Percentiles rank a stretch among this genome's conserved stretches.
These are phyloP conservation scores for Vultur gryphus DNA, from an alignment of 2,797 vertebrate species.

Conservation along the genomic window DNA sequence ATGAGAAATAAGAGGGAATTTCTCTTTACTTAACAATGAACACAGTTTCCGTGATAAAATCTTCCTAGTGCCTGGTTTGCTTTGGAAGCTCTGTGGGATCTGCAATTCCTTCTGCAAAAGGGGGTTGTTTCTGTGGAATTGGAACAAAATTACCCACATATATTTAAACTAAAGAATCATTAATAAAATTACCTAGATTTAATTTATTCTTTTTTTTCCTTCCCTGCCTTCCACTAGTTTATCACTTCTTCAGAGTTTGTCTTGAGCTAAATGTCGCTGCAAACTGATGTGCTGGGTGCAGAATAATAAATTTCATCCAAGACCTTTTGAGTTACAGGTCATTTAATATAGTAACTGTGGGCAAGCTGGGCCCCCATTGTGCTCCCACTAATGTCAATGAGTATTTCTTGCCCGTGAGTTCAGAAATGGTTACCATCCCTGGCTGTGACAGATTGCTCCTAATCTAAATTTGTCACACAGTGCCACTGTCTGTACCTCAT, in stretches of 20 bases:
- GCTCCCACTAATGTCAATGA: not conserved
- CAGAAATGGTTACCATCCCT: not conserved
- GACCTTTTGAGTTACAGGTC: not conserved
- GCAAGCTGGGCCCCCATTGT: not conserved
- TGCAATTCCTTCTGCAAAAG: not conserved
- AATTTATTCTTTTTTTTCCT: not conserved
- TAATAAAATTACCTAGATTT: not conserved
- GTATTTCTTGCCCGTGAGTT: not conserved
- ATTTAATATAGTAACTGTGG: slow-evolving; percentile 31
- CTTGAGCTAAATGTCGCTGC: not conserved
- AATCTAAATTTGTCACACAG: slow-evolving; percentile 12
- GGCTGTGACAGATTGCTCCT: not conserved
- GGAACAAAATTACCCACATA: not conserved
- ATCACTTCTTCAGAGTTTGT: not conserved
- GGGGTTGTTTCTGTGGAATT: not conserved
- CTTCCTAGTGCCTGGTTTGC: not conserved
- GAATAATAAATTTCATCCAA: slow-evolving; percentile 19
- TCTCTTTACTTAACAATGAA: not conserved
- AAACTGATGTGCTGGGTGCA: not conserved
- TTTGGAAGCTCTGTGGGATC: not conserved
- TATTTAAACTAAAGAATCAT: not conserved
- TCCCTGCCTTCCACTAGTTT: not conserved
- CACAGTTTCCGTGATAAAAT: not conserved
- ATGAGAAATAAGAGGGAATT: not conserved
- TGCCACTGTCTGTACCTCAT: not conserved